Conservation (phyloP, 2,888 invertebrate genomes). For the Galerucella nymphaeae region DNA sequence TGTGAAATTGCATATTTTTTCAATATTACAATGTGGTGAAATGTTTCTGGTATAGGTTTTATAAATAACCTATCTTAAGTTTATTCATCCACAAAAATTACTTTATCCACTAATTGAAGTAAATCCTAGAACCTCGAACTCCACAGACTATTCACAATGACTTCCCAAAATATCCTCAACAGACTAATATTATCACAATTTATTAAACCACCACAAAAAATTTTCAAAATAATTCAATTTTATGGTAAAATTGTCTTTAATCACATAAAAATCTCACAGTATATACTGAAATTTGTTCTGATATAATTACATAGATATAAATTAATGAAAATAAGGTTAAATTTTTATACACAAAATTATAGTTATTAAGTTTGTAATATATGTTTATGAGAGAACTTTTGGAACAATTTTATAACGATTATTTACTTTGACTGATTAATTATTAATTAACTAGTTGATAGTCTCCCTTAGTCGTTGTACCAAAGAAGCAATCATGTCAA, state of each 20-base stretch:
- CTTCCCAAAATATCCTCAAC: no score
- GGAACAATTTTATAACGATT: constrained; percentile 50
- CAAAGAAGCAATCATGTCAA: constrained; percentile 58
- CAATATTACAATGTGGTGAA: no score
- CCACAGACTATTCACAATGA: no score
- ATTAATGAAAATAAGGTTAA: constrained; percentile 52
- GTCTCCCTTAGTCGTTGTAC: constrained; percentile 54
- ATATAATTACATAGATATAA: constrained; percentile 44
- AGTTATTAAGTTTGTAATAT: constrained; percentile 55
- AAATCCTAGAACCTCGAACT: no score
- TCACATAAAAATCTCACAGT: constrained; percentile 22
- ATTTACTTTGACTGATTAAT: constrained; percentile 45
- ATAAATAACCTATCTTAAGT: no score
- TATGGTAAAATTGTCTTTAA: background rate
- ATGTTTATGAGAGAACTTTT: constrained; percentile 53
- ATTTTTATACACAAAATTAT: constrained; percentile 60
- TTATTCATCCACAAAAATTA: no score
- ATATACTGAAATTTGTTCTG: constrained; percentile 41
- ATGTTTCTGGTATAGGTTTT: background rate
- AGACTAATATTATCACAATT: no score
- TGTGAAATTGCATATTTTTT: background rate
- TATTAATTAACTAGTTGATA: constrained; percentile 42
- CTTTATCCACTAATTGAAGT: no score
- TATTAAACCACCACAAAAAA: no score
- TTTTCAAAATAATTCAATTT: no score